A percentile compares a stretch with the other conserved stretches of the same genome.
These are phyloP conservation scores for Pterois miles DNA, from an alignment of 2,797 vertebrate species.

Conservation along the genomic window DNA sequence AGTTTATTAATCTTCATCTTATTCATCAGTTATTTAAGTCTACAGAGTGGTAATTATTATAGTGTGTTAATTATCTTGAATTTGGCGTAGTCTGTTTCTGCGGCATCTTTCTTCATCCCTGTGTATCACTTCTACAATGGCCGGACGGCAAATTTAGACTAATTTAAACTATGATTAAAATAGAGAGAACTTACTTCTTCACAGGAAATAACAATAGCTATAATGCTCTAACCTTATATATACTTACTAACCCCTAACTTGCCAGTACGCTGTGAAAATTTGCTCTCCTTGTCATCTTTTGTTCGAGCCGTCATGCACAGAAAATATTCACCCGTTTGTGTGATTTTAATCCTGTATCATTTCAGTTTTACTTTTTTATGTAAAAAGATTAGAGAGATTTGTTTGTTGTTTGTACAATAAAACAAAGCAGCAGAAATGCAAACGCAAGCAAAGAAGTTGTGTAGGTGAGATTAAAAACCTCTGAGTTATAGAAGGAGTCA, in stretches of 20 bases:
- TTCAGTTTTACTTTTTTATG: neutral
- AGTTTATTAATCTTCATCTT: neutral
- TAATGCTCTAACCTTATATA: neutral
- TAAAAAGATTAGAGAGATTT: neutral
- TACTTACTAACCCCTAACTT: neutral
- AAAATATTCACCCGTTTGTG: neutral
- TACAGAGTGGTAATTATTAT: neutral
- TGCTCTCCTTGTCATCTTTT: neutral
- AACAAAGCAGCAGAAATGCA: too few species aligned
- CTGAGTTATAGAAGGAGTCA: too few species aligned
- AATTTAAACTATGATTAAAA: constrained; percentile 3
- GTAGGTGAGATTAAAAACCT: too few species aligned
- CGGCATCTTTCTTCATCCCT: constrained; percentile 3
- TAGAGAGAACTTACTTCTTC: neutral
- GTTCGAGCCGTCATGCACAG: neutral
- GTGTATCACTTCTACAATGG: constrained; percentile 26
- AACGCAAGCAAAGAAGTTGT: too few species aligned
- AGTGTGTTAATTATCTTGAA: neutral
- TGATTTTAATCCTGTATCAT: neutral
- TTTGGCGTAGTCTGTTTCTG: neutral
- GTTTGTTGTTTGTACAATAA: too few species aligned
- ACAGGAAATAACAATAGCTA: neutral
- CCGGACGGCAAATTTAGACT: constrained; percentile 19
- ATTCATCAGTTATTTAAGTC: neutral
- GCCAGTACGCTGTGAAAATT: neutral